Base-by-base conservation (phyloP, 2,797 vertebrate genomes). In the Chiloscyllium punctatum region DNA sequence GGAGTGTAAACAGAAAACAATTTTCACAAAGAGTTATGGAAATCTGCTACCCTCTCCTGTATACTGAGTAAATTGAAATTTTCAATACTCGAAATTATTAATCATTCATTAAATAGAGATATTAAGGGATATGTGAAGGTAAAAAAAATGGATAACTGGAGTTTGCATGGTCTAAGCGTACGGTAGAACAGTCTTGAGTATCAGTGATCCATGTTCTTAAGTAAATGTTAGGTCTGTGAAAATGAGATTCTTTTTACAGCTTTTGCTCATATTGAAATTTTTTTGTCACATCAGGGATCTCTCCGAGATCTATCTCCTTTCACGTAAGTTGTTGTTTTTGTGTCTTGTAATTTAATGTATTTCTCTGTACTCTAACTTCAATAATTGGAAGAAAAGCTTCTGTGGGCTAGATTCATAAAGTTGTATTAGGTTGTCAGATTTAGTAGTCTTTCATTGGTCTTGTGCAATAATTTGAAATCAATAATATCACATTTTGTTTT, bases 231-330 rank as follows among this genome's bases (percentile, higher is more conserved):
- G 48, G 71, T 62, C 21, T 30, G 48, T 21, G 86, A 37, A 66
- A 95, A 53, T 90, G 2, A 42, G 23, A 72, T 96, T 51, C 95
- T 62, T 94, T 96, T 25, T 86, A 16, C 95, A 62, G 77, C 71
- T 96, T 96, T 96, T 3, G 74, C 94, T 96, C 33, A n/a, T 23
- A 25, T 53, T 96, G 27, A 96, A 62, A 8, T 96, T 97, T 16
- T 87, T 95, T 37, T 96, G 74, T 96, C 62, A 94, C 94, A 0
- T 4, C 94, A 99, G 98, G 97, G 98, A 8, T 97, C 97, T 96
- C 97, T 98, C 96, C 98, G 98, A 96, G 98, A 99, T 97, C 98
- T 98, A 95, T 99, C 98, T 96, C 98, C 99, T 0, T 99, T 99
- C 97, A 96, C 97, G 99, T 99, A 97, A 98, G 99, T 98, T n/a